These are phyloP conservation scores for Physella acuta DNA, from an alignment of 1,140 invertebrate genomes.

Conservation along the genomic window DNA sequence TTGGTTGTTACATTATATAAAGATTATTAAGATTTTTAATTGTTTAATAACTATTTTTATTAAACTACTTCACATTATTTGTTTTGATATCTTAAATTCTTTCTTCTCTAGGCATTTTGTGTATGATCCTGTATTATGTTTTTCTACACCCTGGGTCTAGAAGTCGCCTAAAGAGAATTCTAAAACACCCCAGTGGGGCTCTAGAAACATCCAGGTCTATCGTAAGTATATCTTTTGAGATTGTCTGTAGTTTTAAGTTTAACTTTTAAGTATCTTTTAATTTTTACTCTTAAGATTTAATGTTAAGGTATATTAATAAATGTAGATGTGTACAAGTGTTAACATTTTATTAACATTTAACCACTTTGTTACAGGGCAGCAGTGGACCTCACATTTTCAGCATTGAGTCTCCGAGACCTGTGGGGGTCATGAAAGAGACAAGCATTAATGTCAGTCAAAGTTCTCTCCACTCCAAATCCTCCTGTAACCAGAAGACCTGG, in stretches of 20 bases:
- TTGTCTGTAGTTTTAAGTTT: background rate
- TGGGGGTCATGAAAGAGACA: background rate
- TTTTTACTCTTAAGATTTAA: background rate
- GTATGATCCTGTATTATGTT: slow-evolving; percentile 47
- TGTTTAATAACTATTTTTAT: slow-evolving; percentile 2
- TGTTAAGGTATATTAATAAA: too few species aligned
- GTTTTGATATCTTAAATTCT: too few species aligned
- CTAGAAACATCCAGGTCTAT: background rate
- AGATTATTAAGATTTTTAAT: background rate
- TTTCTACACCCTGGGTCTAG: slow-evolving; percentile 42
- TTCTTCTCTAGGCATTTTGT: slow-evolving; percentile 39
- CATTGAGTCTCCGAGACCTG: slow-evolving; percentile 15
- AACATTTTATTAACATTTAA: too few species aligned
- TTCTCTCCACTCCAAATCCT: background rate
- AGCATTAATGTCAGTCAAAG: background rate
- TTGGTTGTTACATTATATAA: background rate
- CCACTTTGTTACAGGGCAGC: slow-evolving; percentile 6
- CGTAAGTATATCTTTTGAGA: background rate
- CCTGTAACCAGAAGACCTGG: background rate
- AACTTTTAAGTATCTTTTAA: background rate
- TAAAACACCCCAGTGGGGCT: background rate
- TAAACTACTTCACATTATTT: too few species aligned
- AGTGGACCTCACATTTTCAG: slow-evolving; percentile 18
- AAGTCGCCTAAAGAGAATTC: background rate
- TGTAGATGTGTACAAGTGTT: too few species aligned